Conservation (phyloP, 2,888 invertebrate species). For the Cacoxenus indagator region DNA sequence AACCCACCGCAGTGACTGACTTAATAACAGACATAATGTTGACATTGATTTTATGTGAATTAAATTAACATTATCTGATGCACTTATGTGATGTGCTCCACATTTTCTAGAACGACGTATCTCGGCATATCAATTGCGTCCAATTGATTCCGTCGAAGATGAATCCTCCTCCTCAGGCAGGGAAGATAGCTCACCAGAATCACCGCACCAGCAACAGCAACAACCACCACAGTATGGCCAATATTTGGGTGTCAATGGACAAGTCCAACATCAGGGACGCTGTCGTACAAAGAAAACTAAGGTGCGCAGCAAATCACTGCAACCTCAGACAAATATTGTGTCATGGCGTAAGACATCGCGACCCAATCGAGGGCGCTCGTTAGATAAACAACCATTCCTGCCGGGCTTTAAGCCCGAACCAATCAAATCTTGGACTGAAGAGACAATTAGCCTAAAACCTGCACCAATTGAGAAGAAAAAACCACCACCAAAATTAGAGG, state of each 20-base stretch:
- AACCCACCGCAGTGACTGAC: too few relatives aligned
- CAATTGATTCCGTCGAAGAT: slow-evolving; percentile 69
- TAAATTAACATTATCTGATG: slow-evolving; percentile 31
- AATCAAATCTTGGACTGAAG: slow-evolving; percentile 76
- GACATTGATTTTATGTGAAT: too few relatives aligned
- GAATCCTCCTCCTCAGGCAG: slow-evolving; percentile 69
- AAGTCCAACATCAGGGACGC: slow-evolving; percentile 62
- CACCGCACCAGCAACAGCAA: slow-evolving; percentile 47
- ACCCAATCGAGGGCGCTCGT: slow-evolving; percentile 70
- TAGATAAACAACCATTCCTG: slow-evolving; percentile 71
- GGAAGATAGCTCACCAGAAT: slow-evolving; percentile 68
- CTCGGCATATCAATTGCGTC: slow-evolving; percentile 67
- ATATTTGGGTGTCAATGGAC: slow-evolving; percentile 59
- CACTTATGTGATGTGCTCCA: neutral
- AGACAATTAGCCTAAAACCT: slow-evolving; percentile 75
- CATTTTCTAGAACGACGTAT: slow-evolving; percentile 67
- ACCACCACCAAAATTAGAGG: slow-evolving; percentile 73
- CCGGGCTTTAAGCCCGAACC: slow-evolving; percentile 69
- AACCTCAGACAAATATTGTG: slow-evolving; percentile 65
- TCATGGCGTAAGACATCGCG: slow-evolving; percentile 69
- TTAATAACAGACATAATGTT: too few relatives aligned
- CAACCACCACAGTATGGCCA: slow-evolving; percentile 58
- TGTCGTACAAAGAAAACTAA: slow-evolving; percentile 65
- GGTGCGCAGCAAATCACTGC: slow-evolving; percentile 68
- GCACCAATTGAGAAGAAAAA: slow-evolving; percentile 73